These are phyloP conservation scores for Tineola bisselliella DNA, from an alignment of 2,888 invertebrate species.

Conservation along the genomic window DNA sequence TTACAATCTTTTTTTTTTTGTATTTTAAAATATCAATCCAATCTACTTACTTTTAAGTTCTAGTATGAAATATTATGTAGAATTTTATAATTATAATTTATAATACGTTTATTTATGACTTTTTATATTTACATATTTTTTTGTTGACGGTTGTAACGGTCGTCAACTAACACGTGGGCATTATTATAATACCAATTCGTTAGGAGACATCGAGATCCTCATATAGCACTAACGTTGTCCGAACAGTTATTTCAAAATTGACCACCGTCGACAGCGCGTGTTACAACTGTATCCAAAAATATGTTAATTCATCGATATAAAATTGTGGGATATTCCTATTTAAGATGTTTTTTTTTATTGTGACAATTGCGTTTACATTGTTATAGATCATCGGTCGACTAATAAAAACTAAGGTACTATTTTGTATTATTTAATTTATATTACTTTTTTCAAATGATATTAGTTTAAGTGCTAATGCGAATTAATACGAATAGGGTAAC, in stretches of 20 bases:
- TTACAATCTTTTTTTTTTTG: no score
- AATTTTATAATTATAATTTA: no score
- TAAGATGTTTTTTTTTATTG: background rate
- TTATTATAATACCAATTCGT: no score
- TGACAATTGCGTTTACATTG: background rate
- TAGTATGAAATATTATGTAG: no score
- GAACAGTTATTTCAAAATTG: constrained; percentile 53
- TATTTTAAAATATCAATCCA: no score
- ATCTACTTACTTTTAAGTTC: no score
- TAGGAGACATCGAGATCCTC: background rate
- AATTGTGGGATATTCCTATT: background rate
- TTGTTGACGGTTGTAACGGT: no score
- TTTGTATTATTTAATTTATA: background rate
- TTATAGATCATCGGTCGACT: background rate
- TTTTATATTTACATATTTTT: no score
- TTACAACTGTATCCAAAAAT: constrained; percentile 15
- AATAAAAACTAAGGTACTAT: background rate
- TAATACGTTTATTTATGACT: no score
- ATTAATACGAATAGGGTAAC: background rate
- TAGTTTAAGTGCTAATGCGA: background rate
- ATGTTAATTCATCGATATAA: background rate
- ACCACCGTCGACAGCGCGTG: constrained; percentile 48
- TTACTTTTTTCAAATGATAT: background rate
- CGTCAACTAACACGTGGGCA: no score
- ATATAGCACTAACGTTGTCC: background rate